Percentiles rank a stretch among this genome's conserved stretches.
phyloP scores from a whole-genome alignment of 2,113 vertebrate species.

The Poeciliopsis retropinna region DNA sequence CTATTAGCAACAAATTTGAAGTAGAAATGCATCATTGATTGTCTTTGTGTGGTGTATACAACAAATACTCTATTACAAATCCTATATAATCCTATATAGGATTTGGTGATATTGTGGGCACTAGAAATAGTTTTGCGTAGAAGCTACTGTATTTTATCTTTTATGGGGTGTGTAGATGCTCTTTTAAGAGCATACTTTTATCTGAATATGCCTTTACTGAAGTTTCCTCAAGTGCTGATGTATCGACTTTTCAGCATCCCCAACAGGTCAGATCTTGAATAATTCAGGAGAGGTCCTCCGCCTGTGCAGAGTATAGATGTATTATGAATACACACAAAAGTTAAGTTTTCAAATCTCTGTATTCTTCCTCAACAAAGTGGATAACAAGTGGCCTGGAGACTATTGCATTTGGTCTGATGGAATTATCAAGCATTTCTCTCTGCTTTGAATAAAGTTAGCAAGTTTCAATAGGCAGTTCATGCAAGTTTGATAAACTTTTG shows the following conservation, averaged over 20 bases:
- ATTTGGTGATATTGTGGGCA: conserved; percentile 26
- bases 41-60: background rate
- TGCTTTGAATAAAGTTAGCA: conserved; percentile 39
- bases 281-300: conserved; percentile 56
- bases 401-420: conserved; percentile 25
- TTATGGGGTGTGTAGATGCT: conserved; percentile 25
- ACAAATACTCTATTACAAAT: background rate
- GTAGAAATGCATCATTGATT: conserved; percentile 7
- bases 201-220: conserved; percentile 26
- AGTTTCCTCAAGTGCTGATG: conserved; percentile 71
- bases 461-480: conserved; percentile 6
- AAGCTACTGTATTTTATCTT: conserved; percentile 38
- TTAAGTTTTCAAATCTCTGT: conserved; percentile 46
- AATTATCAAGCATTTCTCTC: conserved; percentile 19
- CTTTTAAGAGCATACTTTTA: conserved; percentile 42
- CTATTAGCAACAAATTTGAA: conserved; percentile 9
- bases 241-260: conserved; percentile 61
- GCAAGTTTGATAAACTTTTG: conserved; percentile 11
- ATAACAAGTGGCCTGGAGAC: conserved; percentile 62
- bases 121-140: conserved; percentile 1
- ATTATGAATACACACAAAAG: conserved; percentile 54
- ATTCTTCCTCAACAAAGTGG: conserved; percentile 60
- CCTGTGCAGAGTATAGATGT: conserved; percentile 33
- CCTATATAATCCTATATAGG: conserved; percentile 29
- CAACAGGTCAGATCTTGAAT: conserved; percentile 69